Percentiles rank a stretch among this genome's conserved stretches.
phyloP scores from a whole-genome alignment of 2,888 invertebrate genomes.

The Lampropteryx suffumata region DNA sequence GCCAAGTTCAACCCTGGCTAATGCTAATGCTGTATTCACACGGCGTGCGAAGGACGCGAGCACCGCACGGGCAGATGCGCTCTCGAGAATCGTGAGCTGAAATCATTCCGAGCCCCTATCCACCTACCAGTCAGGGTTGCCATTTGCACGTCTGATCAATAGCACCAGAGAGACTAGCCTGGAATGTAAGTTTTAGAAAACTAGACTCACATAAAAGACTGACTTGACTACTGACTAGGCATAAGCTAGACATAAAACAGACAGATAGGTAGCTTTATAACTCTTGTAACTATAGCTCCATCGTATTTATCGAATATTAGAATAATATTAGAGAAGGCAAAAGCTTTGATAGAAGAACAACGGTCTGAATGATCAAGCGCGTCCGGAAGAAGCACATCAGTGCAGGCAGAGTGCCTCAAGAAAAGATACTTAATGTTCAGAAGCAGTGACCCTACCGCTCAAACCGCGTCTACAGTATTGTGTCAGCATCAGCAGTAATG shows the following conservation, averaged over 20 bases:
- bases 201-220: no score
- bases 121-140: conserved; percentile 25
- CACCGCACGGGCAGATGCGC: conserved; percentile 70
- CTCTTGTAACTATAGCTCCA: no score
- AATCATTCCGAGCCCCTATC: conserved; percentile 39
- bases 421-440: background rate
- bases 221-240: no score
- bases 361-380: no score
- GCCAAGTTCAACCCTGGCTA: conserved; percentile 50
- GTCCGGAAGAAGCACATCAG: background rate
- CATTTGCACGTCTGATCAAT: conserved; percentile 20
- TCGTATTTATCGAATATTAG: no score
- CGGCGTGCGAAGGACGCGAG: conserved; percentile 67
- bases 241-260: no score
- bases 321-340: no score
- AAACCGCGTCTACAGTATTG: conserved; percentile 39
- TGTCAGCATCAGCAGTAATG: conserved; percentile 57
- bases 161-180: conserved; percentile 7
- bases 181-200: conserved; percentile 12
- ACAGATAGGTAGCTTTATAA: no score
- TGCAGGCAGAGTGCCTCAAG: background rate
- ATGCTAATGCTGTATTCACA: conserved; percentile 51
- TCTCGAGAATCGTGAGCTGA: conserved; percentile 64
- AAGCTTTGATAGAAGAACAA: no score
- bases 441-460: conserved; percentile 40